Percentiles rank a stretch among this genome's conserved stretches.
Evolutionary conservation across 2,888 invertebrate genomes (phyloP).

Genomic region (Acronicta psi): DNA sequence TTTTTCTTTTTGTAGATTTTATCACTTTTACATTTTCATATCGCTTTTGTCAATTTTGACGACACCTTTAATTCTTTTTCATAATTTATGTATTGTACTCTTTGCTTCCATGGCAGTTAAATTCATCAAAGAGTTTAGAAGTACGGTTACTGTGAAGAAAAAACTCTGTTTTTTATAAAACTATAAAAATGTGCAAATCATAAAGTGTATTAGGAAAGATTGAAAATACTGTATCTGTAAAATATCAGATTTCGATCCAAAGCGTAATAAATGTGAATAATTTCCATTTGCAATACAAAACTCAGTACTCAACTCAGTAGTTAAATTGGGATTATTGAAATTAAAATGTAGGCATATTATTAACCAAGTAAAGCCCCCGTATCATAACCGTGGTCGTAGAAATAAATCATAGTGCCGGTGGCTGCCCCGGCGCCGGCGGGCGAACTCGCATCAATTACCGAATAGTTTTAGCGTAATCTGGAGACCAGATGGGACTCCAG

Average conservation of each 20-base stretch:
- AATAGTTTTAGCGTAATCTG: constrained; percentile 49
- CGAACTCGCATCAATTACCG: constrained; percentile 34
- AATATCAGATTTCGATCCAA: too few relatives aligned
- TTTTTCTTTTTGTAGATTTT: constrained; percentile 23
- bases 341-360: not conserved
- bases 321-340: too few relatives aligned
- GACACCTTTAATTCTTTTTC: constrained; percentile 2
- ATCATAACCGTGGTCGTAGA: not conserved
- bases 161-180: too few relatives aligned
- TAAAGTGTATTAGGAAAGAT: too few relatives aligned
- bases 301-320: too few relatives aligned
- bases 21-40: constrained; percentile 6
- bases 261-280: too few relatives aligned
- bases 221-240: too few relatives aligned
- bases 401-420: constrained; percentile 16
- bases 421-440: constrained; percentile 1
- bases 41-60: constrained; percentile 6
- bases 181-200: too few relatives aligned
- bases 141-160: too few relatives aligned
- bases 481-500: constrained; percentile 34
- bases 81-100: not conserved
- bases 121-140: constrained; percentile 17
- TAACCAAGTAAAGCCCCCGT: not conserved
- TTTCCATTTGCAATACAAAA: too few relatives aligned
- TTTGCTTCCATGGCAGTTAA: not conserved